Percentiles rank a stretch among this genome's conserved stretches.
Conservation (phyloP, 1,140 invertebrate genomes). For the Maconellicoccus hirsutus region DNA sequence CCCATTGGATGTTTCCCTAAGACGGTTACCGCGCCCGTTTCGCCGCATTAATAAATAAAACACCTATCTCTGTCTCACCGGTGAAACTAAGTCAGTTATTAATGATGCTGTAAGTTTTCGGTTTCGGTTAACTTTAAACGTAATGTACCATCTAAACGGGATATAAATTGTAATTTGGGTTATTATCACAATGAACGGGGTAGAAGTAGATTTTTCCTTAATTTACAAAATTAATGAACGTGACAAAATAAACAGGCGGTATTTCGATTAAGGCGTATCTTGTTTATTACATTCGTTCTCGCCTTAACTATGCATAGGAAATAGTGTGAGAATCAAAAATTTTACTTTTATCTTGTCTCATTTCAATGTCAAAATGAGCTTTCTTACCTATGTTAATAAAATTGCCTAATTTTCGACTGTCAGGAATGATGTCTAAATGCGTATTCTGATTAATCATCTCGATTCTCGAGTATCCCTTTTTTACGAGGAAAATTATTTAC, state of each 20-base stretch:
- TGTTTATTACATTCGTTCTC: too few species aligned
- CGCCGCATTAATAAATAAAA: slow-evolving; percentile 20
- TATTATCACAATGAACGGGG: neutral
- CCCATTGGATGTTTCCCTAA: slow-evolving; percentile 18
- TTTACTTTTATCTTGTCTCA: too few species aligned
- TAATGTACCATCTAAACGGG: slow-evolving; percentile 5
- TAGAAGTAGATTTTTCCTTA: slow-evolving; percentile 5
- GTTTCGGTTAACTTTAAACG: slow-evolving; percentile 4
- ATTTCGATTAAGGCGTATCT: neutral
- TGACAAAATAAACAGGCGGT: neutral
- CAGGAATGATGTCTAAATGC: too few species aligned
- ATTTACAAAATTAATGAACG: slow-evolving; percentile 13
- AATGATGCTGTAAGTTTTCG: slow-evolving; percentile 10
- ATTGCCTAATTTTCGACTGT: too few species aligned
- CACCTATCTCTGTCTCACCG: slow-evolving; percentile 18
- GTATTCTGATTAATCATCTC: too few species aligned
- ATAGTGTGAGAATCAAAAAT: too few species aligned
- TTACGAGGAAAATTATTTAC: too few species aligned
- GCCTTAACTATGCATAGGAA: too few species aligned
- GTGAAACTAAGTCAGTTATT: slow-evolving; percentile 17
- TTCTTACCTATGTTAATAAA: too few species aligned
- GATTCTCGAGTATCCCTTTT: too few species aligned
- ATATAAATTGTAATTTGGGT: slow-evolving; percentile 11
- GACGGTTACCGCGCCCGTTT: slow-evolving; percentile 16
- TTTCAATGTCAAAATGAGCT: too few species aligned